Percentiles rank a stretch among this genome's conserved stretches.
Evolutionary conservation across 2,888 invertebrate genomes (phyloP).

Genomic region (Nebria brevicollis): DNA sequence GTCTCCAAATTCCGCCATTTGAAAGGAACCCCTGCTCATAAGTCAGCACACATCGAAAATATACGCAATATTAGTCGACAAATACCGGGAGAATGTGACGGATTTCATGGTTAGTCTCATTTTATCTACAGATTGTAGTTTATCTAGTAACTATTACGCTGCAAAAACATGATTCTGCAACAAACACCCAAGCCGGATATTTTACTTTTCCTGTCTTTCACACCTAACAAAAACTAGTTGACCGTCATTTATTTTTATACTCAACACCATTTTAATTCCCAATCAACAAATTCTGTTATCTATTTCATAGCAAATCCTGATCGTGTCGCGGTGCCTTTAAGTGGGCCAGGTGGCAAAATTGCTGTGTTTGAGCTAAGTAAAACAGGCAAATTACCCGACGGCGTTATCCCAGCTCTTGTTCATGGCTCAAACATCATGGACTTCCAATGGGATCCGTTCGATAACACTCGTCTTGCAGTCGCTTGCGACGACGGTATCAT

Average conservation of each 20-base stretch:
- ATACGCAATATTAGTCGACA: conserved; percentile 89
- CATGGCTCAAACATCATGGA: conserved; percentile 92
- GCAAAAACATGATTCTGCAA: too few species aligned
- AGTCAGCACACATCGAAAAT: conserved; percentile 92
- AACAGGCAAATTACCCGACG: conserved; percentile 80
- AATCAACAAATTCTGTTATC: conserved; percentile 24
- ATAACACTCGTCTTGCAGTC: conserved; percentile 80
- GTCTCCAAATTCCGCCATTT: conserved; percentile 94
- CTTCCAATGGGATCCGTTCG: conserved; percentile 95
- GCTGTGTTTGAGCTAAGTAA: conserved; percentile 85
- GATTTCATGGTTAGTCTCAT: conserved; percentile 78
- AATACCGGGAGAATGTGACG: conserved; percentile 93
- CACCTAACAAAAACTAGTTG: too few species aligned
- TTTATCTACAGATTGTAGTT: too few species aligned
- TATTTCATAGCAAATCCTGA: conserved; percentile 77
- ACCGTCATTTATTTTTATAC: background rate
- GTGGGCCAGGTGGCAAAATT: conserved; percentile 90
- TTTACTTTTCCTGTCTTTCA: too few species aligned
- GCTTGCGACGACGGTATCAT: conserved; percentile 91
- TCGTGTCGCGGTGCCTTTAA: conserved; percentile 89
- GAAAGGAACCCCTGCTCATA: conserved; percentile 90
- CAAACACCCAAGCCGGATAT: too few species aligned
- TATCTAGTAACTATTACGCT: too few species aligned
- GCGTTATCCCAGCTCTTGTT: conserved; percentile 86
- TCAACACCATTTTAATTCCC: background rate